Evolutionary conservation across 2,888 invertebrate species (phyloP).

Genomic region (Eilema sororculum): DNA sequence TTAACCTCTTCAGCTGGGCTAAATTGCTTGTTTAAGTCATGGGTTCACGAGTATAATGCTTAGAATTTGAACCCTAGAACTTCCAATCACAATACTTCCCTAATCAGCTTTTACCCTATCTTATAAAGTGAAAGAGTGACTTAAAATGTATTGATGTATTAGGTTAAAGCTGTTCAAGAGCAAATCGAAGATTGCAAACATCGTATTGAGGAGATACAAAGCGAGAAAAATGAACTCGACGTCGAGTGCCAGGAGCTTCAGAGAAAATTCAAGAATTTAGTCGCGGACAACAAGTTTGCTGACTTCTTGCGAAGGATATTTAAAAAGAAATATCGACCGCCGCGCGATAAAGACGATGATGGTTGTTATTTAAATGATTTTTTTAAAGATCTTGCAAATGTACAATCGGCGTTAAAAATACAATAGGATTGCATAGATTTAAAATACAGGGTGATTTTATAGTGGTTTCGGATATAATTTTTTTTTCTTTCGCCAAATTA

Average conservation of each 20-base stretch:
- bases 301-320: constrained; percentile 93
- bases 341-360: constrained; percentile 85
- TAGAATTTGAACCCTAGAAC: no score
- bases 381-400: no score
- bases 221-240: constrained; percentile 67
- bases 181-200: constrained; percentile 80
- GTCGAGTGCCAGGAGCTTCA: constrained; percentile 72
- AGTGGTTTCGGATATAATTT: no score
- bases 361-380: constrained; percentile 62
- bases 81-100: no score
- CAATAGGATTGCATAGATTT: no score
- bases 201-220: constrained; percentile 82
- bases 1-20: no score
- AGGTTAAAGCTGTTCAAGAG: constrained; percentile 85
- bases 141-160: constrained; percentile 2
- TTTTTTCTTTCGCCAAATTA: no score
- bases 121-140: no score
- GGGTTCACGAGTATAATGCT: no score
- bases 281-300: constrained; percentile 91
- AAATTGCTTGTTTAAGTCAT: no score
- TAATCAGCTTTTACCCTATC: not conserved
- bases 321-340: constrained; percentile 93
- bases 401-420: no score
- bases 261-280: constrained; percentile 85
- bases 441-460: no score